These are phyloP conservation scores for Ginglymostoma cirratum DNA, from an alignment of 2,113 vertebrate species.

Conservation along the genomic window DNA sequence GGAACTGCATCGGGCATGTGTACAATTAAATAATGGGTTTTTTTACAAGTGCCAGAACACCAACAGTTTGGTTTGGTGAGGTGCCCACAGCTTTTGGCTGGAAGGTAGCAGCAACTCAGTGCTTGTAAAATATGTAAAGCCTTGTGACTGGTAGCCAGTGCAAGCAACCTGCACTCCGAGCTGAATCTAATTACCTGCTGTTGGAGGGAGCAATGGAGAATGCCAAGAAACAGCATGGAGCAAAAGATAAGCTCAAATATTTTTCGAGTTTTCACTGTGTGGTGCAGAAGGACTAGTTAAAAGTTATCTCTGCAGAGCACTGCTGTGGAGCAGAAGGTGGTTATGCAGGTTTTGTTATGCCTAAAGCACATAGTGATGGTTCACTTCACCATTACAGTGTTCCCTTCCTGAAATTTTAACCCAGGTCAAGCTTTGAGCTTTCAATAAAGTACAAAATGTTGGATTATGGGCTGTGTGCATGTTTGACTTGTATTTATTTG, in stretches of 20 bases:
- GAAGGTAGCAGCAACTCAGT: neutral
- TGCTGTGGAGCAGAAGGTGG: conserved; percentile 21
- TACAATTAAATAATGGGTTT: neutral
- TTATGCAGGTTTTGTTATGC: conserved; percentile 20
- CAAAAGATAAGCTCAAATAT: conserved; percentile 27
- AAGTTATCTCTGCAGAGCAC: conserved; percentile 23
- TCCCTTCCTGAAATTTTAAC: conserved; percentile 17
- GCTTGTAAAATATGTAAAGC: conserved; percentile 27
- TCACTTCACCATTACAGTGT: conserved; percentile 27
- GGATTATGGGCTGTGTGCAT: conserved; percentile 9
- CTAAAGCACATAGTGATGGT: conserved; percentile 13
- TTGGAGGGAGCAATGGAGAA: conserved; percentile 20
- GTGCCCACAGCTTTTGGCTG: neutral
- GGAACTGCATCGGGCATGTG: neutral
- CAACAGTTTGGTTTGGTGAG: conserved; percentile 6
- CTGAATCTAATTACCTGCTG: conserved; percentile 30
- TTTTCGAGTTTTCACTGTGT: neutral
- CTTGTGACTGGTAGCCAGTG: conserved; percentile 14
- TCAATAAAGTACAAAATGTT: conserved; percentile 25
- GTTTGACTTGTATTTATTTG: conserved; percentile 31
- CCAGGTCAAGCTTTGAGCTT: neutral
- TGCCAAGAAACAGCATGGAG: conserved; percentile 36
- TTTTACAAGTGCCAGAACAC: neutral
- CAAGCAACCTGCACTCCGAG: neutral
- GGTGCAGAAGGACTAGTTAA: neutral